Percentiles rank a stretch among this genome's conserved stretches.
phyloP scores from a whole-genome alignment of 1,140 invertebrate species.

The Sinella curviseta region DNA sequence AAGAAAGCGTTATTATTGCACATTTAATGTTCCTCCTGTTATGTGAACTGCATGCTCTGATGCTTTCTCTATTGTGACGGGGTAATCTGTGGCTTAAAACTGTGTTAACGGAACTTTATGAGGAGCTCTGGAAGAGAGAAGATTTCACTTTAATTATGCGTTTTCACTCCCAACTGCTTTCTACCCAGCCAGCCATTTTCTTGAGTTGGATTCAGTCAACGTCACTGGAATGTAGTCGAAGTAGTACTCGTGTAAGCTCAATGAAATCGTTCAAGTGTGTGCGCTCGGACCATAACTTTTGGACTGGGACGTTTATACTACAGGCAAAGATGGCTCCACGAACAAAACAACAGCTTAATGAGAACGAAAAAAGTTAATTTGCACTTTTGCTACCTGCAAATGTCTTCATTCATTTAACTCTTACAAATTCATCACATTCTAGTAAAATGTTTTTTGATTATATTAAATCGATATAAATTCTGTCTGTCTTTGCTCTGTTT shows the following conservation, averaged over 20 bases:
- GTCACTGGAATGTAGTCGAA: neutral
- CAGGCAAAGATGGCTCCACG: no score
- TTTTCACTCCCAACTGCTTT: neutral
- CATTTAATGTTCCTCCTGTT: constrained; percentile 2
- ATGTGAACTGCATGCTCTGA: constrained; percentile 20
- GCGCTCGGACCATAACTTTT: no score
- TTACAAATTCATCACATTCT: no score
- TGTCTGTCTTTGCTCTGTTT: no score
- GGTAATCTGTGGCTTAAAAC: constrained; percentile 26
- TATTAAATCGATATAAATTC: no score
- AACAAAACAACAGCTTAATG: no score
- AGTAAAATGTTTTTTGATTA: no score
- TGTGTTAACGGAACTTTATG: constrained; percentile 26
- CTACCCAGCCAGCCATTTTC: neutral
- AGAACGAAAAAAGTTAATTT: no score
- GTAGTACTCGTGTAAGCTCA: no score
- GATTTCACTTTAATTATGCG: constrained; percentile 21
- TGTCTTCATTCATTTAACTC: no score
- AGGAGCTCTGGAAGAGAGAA: constrained; percentile 5
- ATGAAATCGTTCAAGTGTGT: neutral
- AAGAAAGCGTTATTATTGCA: constrained; percentile 19
- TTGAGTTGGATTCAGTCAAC: neutral
- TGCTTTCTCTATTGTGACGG: constrained; percentile 19
- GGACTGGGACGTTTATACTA: no score
- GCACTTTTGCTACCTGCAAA: no score